Evolutionary conservation across 1,140 invertebrate species (phyloP).

Genomic region (Macrosteles quadrilineatus): DNA sequence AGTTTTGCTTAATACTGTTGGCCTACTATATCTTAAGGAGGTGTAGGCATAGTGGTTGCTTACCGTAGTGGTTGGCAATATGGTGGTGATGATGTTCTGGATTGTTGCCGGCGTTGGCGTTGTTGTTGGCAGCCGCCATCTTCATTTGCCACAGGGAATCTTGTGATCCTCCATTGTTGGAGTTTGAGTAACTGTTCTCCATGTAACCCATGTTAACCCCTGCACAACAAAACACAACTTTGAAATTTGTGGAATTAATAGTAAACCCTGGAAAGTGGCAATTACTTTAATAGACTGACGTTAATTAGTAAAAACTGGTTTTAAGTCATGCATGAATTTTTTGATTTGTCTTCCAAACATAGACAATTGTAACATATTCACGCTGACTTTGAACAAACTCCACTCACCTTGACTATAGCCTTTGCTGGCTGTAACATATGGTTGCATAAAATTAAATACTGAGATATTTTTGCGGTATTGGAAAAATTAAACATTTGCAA

Average conservation of each 20-base stretch:
- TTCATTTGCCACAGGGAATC: conserved; percentile 95
- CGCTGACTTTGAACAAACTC: too few relatives aligned
- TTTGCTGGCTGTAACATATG: conserved; percentile 36
- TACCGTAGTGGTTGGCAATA: conserved; percentile 52
- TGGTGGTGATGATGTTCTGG: conserved; percentile 52
- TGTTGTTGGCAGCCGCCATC: conserved; percentile 66
- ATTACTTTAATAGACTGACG: too few relatives aligned
- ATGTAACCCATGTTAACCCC: conserved; percentile 86
- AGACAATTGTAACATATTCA: too few relatives aligned
- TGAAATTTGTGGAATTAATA: background rate
- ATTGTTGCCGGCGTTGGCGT: conserved; percentile 48
- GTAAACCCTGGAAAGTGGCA: too few relatives aligned
- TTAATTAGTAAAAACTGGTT: too few relatives aligned
- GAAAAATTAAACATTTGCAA: conserved; percentile 10
- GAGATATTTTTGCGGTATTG: background rate
- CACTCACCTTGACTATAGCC: conserved; percentile 28
- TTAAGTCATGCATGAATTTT: background rate
- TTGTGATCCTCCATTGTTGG: conserved; percentile 89
- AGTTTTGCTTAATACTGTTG: too few relatives aligned
- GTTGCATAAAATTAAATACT: conserved; percentile 26
- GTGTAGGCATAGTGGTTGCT: too few relatives aligned
- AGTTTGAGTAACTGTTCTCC: conserved; percentile 90
- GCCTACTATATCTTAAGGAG: too few relatives aligned
- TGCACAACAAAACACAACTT: conserved; percentile 46
- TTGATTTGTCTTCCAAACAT: too few relatives aligned